These are phyloP conservation scores for Ifrita kowaldi DNA, from an alignment of 2,113 vertebrate genomes.

Conservation along the genomic window DNA sequence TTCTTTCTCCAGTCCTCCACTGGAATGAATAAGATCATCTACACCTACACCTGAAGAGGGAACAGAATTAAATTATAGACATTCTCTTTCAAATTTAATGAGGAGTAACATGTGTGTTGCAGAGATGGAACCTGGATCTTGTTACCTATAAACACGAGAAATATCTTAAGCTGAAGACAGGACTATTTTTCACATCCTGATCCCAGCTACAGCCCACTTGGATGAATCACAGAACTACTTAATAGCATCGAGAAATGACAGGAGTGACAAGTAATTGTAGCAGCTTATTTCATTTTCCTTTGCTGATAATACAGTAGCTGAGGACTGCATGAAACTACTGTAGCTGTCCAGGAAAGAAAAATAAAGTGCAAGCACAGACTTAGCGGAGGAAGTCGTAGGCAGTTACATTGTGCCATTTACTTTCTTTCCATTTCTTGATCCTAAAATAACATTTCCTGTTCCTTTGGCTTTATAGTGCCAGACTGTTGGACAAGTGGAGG, in stretches of 20 bases:
- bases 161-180: not conserved
- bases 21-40: not conserved
- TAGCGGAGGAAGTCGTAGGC: not conserved
- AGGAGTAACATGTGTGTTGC: not conserved
- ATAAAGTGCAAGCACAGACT: not conserved
- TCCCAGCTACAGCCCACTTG: not conserved
- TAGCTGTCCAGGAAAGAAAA: not conserved
- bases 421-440: not conserved
- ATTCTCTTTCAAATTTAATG: constrained; percentile 26
- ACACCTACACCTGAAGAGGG: not conserved
- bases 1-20: not conserved
- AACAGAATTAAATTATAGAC: not conserved
- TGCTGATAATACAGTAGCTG: not conserved
- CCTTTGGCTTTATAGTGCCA: not conserved
- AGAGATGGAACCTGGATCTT: not conserved
- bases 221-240: not conserved
- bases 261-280: not conserved
- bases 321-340: not conserved
- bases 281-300: not conserved
- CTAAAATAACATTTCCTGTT: not conserved
- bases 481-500: not conserved
- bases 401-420: not conserved
- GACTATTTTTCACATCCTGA: not conserved
- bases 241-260: not conserved
- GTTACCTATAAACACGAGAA: not conserved